These are phyloP conservation scores for Cephus cinctus DNA, from an alignment of 1,140 invertebrate genomes.

Conservation along the genomic window DNA sequence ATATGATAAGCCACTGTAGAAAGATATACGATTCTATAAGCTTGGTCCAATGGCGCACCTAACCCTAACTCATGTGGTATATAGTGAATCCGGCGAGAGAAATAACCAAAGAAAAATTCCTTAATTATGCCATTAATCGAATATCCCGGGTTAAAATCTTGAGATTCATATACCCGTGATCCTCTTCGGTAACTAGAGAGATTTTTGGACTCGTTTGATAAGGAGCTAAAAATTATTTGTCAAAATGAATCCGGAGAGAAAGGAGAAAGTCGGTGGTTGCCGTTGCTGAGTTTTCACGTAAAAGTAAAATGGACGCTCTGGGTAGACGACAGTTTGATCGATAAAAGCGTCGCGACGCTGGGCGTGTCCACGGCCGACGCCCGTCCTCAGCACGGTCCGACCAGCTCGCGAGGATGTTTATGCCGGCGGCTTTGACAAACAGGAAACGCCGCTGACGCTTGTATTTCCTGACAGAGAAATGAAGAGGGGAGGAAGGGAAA, in stretches of 20 bases:
- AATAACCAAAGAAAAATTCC: conserved; percentile 12
- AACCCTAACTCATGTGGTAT: not conserved
- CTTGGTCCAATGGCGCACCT: not conserved
- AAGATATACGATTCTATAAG: conserved; percentile 39
- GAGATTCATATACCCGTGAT: conserved; percentile 12
- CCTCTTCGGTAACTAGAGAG: not conserved
- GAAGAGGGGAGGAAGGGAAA: not conserved
- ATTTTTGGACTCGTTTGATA: conserved; percentile 2
- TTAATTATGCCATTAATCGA: conserved; percentile 26
- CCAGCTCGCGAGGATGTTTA: too few relatives aligned
- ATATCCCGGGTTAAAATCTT: not conserved
- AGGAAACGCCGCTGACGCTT: too few relatives aligned
- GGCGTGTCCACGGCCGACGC: conserved; percentile 44
- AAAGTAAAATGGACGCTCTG: conserved; percentile 43
- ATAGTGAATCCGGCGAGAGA: not conserved
- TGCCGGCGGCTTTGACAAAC: too few relatives aligned
- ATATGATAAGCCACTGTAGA: conserved; percentile 41
- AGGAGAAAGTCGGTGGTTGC: not conserved
- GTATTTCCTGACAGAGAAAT: too few relatives aligned
- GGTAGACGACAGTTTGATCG: conserved; percentile 38
- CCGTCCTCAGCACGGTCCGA: too few relatives aligned
- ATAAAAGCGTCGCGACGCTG: conserved; percentile 50
- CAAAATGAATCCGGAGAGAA: not conserved
- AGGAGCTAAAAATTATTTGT: conserved; percentile 9
- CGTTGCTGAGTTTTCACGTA: not conserved